Percentiles rank a stretch among this genome's conserved stretches.
Conservation (phyloP, 2,113 vertebrate genomes). For the Orientallactaga bullata region DNA sequence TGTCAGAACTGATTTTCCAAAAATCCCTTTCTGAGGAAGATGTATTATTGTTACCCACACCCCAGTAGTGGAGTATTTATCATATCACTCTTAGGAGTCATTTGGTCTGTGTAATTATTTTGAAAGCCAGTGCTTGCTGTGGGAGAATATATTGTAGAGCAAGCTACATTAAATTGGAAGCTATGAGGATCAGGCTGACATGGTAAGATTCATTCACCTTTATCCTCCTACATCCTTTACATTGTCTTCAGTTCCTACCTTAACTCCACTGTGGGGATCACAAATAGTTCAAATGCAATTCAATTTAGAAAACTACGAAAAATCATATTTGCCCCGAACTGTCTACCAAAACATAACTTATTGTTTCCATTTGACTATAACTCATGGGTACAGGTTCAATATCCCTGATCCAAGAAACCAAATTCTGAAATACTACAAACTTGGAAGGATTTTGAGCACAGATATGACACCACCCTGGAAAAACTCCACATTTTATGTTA, state of each 20-base stretch:
- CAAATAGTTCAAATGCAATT: slow-evolving; percentile 2
- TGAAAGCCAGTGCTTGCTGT: slow-evolving; percentile 67
- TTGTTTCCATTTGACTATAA: slow-evolving; percentile 1
- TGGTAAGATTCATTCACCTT: background rate
- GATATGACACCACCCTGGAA: background rate
- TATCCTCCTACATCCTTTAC: background rate
- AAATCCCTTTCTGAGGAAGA: slow-evolving; percentile 45
- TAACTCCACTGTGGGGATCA: slow-evolving; percentile 14
- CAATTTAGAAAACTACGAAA: slow-evolving; percentile 10
- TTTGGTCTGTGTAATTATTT: slow-evolving; percentile 59
- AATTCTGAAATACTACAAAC: background rate
- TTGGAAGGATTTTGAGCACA: background rate
- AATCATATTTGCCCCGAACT: background rate
- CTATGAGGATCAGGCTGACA: background rate
- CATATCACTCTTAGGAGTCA: slow-evolving; percentile 42
- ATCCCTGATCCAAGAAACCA: background rate
- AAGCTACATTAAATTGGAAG: slow-evolving; percentile 19
- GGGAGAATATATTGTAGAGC: slow-evolving; percentile 34
- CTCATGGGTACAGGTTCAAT: background rate
- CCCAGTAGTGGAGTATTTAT: slow-evolving; percentile 59
- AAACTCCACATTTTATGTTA: background rate
- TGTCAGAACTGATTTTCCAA: slow-evolving; percentile 7
- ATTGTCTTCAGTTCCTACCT: slow-evolving; percentile 40
- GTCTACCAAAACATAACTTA: background rate
- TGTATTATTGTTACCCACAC: slow-evolving; percentile 46